phyloP scores from a whole-genome alignment of 2,888 invertebrate genomes.

The Craniophora ligustri region DNA sequence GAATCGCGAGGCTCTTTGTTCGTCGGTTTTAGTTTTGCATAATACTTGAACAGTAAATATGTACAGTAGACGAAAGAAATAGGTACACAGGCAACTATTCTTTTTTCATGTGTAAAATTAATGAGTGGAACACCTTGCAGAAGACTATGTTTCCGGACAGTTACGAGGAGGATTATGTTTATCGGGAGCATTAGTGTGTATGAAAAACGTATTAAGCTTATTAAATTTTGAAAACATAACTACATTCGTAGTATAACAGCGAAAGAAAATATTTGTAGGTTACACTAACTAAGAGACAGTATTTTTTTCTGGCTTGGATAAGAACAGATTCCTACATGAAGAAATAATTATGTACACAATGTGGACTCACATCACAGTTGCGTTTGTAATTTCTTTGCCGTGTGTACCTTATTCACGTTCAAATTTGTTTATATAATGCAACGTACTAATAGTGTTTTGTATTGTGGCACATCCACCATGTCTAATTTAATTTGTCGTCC shows the following conservation, averaged over 20 bases:
- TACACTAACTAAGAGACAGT: no score
- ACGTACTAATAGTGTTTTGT: slow-evolving; percentile 19
- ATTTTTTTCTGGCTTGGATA: no score
- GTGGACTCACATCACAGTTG: not conserved
- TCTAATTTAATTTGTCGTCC: slow-evolving; percentile 58
- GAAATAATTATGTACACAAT: not conserved
- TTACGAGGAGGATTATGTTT: no score
- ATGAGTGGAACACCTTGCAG: not conserved
- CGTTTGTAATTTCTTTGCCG: not conserved
- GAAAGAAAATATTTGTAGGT: no score
- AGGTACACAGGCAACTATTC: not conserved
- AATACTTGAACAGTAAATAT: slow-evolving; percentile 32
- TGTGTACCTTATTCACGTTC: slow-evolving; percentile 9
- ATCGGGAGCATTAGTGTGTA: no score
- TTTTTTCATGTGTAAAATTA: not conserved
- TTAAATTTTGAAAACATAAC: no score
- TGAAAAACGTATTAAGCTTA: no score
- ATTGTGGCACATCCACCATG: slow-evolving; percentile 42
- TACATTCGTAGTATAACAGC: not conserved
- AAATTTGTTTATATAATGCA: slow-evolving; percentile 37
- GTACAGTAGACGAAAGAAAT: slow-evolving; percentile 13
- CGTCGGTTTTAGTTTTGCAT: slow-evolving; percentile 39
- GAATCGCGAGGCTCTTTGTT: slow-evolving; percentile 44
- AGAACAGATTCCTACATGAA: no score
- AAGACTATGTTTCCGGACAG: not conserved